A percentile compares a stretch with the other conserved stretches of the same genome.
phyloP scores from a whole-genome alignment of 2,113 vertebrate species.

The Psammodynastes pulverulentus region DNA sequence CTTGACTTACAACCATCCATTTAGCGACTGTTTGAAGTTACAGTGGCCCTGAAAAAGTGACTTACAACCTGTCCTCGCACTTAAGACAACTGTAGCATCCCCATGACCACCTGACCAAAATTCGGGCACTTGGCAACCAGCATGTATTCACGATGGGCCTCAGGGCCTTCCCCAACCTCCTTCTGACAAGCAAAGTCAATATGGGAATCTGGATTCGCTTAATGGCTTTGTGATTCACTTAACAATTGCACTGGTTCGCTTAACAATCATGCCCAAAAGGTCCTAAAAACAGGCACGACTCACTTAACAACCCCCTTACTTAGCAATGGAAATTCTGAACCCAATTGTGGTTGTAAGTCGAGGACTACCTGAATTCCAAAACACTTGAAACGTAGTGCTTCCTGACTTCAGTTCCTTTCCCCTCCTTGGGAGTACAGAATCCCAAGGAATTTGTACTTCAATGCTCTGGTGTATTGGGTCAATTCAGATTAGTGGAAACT shows the following conservation, averaged over 20 bases:
- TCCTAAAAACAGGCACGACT: not conserved
- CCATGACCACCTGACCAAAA: not conserved
- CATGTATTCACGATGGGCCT: not conserved
- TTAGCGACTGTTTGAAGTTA: not conserved
- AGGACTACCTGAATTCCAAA: not conserved
- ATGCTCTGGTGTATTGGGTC: not conserved
- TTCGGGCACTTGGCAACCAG: not conserved
- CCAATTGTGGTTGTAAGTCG: not conserved
- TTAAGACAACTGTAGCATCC: not conserved
- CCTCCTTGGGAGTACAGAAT: not conserved
- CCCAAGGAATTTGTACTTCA: not conserved
- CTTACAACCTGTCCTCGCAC: not conserved
- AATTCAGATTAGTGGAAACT: not conserved
- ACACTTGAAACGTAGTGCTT: not conserved
- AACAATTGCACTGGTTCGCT: not conserved
- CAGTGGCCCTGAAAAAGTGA: not conserved
- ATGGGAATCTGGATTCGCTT: not conserved
- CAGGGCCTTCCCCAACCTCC: not conserved
- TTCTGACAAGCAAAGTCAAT: not conserved
- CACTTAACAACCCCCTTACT: not conserved
- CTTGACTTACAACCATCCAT: not conserved
- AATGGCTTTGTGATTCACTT: not conserved
- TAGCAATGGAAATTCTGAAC: not conserved
- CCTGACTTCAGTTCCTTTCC: not conserved
- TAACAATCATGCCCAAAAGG: not conserved